Percentiles rank a stretch among this genome's conserved stretches.
These are phyloP conservation scores for Ranitomeya imitator DNA, from an alignment of 2,113 vertebrate species.

Conservation along the genomic window DNA sequence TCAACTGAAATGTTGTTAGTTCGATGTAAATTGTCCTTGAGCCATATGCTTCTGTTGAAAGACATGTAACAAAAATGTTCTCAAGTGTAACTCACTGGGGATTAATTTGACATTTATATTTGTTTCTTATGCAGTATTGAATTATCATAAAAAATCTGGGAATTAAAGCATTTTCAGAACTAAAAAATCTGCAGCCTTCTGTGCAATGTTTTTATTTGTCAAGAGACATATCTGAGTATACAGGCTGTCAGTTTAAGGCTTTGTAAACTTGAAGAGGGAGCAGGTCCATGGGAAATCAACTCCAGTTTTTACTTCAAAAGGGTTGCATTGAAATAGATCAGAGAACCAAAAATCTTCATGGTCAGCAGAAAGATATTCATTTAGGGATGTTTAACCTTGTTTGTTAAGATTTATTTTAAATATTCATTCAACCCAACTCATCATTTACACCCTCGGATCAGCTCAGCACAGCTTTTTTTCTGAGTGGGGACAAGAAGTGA, in stretches of 20 bases:
- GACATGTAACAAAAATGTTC: slow-evolving; percentile 23
- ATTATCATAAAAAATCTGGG: background rate
- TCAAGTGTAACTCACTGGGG: slow-evolving; percentile 1
- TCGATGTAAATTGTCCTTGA: slow-evolving; percentile 13
- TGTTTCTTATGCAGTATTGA: background rate
- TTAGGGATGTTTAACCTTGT: background rate
- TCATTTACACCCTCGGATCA: too few relatives aligned
- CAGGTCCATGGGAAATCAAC: slow-evolving; percentile 23
- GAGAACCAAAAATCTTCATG: background rate
- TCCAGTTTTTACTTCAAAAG: background rate
- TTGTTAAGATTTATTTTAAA: too few relatives aligned
- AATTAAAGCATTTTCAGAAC: slow-evolving; percentile 11
- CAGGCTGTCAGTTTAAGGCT: slow-evolving; percentile 12
- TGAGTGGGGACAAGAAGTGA: too few relatives aligned
- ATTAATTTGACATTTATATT: slow-evolving; percentile 27
- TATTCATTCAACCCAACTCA: too few relatives aligned
- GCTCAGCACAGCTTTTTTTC: too few relatives aligned
- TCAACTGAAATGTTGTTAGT: background rate
- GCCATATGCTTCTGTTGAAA: slow-evolving; percentile 14
- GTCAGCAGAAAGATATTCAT: slow-evolving; percentile 3
- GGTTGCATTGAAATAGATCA: background rate
- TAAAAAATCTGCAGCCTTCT: background rate
- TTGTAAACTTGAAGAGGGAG: slow-evolving; percentile 3
- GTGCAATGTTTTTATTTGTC: slow-evolving; percentile 20
- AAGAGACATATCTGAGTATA: background rate